phyloP scores from a whole-genome alignment of 2,797 vertebrate species.

The Astyanax mexicanus region DNA sequence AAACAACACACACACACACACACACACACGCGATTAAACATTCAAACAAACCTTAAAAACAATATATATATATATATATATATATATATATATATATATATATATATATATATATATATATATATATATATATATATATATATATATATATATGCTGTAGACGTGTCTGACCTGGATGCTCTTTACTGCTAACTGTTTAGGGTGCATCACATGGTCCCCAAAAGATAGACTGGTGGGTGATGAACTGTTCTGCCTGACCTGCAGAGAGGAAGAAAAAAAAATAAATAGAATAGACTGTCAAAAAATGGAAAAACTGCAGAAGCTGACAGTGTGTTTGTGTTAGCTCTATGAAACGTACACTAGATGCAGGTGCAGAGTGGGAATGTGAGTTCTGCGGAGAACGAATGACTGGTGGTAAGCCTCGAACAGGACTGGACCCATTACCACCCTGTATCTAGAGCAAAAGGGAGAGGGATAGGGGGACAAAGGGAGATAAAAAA shows the following conservation, averaged over 20 bases:
- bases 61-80: too few species aligned
- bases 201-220: conserved; percentile 92
- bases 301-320: background rate
- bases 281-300: conserved; percentile 15
- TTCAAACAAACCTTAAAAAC: background rate
- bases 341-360: conserved; percentile 78
- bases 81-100: too few species aligned
- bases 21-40: background rate
- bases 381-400: conserved; percentile 98
- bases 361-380: conserved; percentile 93
- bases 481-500: background rate
- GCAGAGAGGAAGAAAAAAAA: conserved; percentile 46
- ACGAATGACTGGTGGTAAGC: conserved; percentile 90
- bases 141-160: too few species aligned
- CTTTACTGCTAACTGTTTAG: conserved; percentile 95
- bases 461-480: conserved; percentile 32
- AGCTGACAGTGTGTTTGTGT: background rate
- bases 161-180: conserved; percentile 87
- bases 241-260: conserved; percentile 97
- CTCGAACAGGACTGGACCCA: conserved; percentile 96
- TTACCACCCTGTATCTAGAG: conserved; percentile 95
- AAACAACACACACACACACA: conserved; percentile 13
- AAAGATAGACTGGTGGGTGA: conserved; percentile 96
- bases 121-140: too few species aligned
- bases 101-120: too few species aligned